These are phyloP conservation scores for Melanerpes aurifrons DNA, from an alignment of 2,113 vertebrate genomes.

Conservation along the genomic window DNA sequence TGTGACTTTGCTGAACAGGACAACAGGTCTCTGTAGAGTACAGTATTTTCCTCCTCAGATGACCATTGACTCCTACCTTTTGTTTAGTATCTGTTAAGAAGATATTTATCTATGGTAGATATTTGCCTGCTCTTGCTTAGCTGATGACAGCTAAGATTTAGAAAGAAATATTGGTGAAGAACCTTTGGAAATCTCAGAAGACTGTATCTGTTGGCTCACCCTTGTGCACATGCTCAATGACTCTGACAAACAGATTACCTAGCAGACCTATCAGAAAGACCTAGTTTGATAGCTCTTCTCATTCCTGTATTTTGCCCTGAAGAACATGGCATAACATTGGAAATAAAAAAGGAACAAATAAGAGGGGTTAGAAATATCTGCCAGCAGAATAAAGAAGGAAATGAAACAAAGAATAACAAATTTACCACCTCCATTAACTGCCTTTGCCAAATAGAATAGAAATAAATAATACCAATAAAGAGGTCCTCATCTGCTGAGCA, in stretches of 20 bases:
- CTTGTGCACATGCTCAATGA: background rate
- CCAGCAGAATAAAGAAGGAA: constrained; percentile 6
- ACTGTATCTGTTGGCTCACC: background rate
- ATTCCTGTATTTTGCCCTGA: background rate
- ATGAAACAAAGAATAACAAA: constrained; percentile 3
- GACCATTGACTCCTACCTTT: background rate
- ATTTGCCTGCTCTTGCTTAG: background rate
- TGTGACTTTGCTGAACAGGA: background rate
- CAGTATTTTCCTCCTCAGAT: background rate
- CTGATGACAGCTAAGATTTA: background rate
- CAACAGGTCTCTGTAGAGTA: background rate
- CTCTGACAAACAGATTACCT: background rate
- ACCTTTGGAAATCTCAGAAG: background rate
- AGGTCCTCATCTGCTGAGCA: background rate
- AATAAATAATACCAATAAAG: background rate
- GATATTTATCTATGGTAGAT: background rate
- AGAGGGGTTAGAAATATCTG: background rate
- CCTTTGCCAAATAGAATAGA: background rate
- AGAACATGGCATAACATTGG: background rate
- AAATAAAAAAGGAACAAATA: background rate
- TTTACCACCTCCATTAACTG: background rate
- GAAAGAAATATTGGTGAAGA: background rate
- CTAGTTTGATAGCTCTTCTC: background rate
- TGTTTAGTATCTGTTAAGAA: background rate
- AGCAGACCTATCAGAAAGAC: background rate